A percentile compares a stretch with the other conserved stretches of the same genome.
Conservation (phyloP, 23 tunicate genomes). For the Clavelina lepadiformis region DNA sequence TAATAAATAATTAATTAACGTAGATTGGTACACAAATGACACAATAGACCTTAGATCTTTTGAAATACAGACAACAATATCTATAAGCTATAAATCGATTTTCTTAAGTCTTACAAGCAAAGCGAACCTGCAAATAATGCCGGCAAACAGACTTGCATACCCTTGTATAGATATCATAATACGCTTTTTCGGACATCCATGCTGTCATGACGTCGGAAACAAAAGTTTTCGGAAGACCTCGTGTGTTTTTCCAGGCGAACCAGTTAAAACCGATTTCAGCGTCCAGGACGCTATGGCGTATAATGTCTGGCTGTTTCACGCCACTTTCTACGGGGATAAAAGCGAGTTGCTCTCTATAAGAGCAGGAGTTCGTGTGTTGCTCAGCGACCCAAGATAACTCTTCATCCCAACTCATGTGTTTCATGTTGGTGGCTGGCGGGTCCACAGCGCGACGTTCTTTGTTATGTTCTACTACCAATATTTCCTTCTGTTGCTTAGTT, state of each 20-base stretch:
- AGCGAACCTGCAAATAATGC: slow-evolving; percentile 70
- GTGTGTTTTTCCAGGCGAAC: slow-evolving; percentile 62
- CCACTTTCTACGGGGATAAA: slow-evolving; percentile 3
- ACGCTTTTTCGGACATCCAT: slow-evolving; percentile 55
- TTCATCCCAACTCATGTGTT: slow-evolving; percentile 66
- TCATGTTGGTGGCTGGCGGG: slow-evolving; percentile 77
- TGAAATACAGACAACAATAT: no score
- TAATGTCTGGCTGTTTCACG: background rate
- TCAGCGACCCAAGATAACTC: slow-evolving; percentile 71
- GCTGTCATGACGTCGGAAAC: slow-evolving; percentile 26
- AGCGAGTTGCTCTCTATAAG: slow-evolving; percentile 23
- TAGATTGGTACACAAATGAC: no score
- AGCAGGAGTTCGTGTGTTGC: slow-evolving; percentile 42
- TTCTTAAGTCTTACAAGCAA: background rate
- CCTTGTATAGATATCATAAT: slow-evolving; percentile 26
- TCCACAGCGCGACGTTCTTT: slow-evolving; percentile 34
- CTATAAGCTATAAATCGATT: no score
- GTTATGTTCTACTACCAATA: slow-evolving; percentile 43
- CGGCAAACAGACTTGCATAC: slow-evolving; percentile 60
- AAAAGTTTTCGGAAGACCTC: slow-evolving; percentile 40
- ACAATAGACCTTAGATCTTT: no score
- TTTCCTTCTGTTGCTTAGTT: slow-evolving; percentile 22
- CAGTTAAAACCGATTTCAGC: slow-evolving; percentile 75
- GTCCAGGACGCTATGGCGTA: slow-evolving; percentile 29
- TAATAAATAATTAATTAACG: no score